phyloP scores from a whole-genome alignment of 1,140 invertebrate genomes.

The Dendroctonus ponderosae region DNA sequence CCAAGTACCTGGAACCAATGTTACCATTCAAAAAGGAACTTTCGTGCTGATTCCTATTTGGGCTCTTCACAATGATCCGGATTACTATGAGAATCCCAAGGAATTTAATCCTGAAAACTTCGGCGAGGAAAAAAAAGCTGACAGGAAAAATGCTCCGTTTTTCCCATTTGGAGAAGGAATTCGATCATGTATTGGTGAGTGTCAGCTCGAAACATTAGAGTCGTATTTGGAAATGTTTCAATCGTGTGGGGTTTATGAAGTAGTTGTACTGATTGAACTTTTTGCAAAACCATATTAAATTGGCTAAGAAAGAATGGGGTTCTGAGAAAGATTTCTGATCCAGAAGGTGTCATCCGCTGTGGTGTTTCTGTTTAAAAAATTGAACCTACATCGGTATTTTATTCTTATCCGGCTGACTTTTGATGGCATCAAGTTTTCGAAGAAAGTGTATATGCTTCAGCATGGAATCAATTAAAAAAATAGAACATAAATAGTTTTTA shows the following conservation, averaged over 20 bases:
- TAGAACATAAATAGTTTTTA: not conserved
- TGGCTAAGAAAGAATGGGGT: not conserved
- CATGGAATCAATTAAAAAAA: not conserved
- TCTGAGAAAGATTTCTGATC: not conserved
- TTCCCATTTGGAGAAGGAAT: slow-evolving; percentile 60
- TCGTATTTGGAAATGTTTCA: not conserved
- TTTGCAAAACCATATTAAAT: not conserved
- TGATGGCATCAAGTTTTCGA: too few relatives aligned
- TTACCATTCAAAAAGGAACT: slow-evolving; percentile 50
- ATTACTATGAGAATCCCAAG: slow-evolving; percentile 50
- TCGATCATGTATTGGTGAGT: slow-evolving; percentile 58
- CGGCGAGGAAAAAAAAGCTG: slow-evolving; percentile 44
- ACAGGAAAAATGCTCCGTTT: slow-evolving; percentile 41
- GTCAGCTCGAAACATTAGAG: not conserved
- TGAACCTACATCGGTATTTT: too few relatives aligned
- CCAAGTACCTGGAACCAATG: slow-evolving; percentile 49
- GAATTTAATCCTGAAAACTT: slow-evolving; percentile 56
- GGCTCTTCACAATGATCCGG: slow-evolving; percentile 52
- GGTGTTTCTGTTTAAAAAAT: too few relatives aligned
- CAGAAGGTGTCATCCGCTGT: too few relatives aligned
- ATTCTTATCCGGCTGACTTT: too few relatives aligned
- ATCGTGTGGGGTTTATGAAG: not conserved
- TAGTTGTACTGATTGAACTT: not conserved
- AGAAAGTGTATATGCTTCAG: too few relatives aligned
- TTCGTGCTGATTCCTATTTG: slow-evolving; percentile 43